Evolutionary conservation across 2,113 vertebrate species (phyloP).

Genomic region (Scomber colias): DNA sequence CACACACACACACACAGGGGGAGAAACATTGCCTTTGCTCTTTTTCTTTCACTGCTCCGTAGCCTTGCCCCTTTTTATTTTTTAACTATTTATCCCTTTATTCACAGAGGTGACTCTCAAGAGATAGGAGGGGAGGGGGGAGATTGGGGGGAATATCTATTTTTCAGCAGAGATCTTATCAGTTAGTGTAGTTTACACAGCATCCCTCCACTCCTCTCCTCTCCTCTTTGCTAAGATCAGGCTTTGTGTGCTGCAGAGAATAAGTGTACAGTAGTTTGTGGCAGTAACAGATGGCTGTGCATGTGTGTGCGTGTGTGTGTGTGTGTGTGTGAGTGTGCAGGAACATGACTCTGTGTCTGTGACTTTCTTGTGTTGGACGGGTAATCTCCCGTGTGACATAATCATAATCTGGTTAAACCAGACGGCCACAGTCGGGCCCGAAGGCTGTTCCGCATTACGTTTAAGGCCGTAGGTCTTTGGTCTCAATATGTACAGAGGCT

Average conservation of each 20-base stretch:
- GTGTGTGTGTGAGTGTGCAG: conserved; percentile 5
- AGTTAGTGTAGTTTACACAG: conserved; percentile 57
- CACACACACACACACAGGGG: neutral
- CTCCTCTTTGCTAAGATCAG: conserved; percentile 43
- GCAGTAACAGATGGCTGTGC: conserved; percentile 67
- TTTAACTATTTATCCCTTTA: conserved; percentile 53
- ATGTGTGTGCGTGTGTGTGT: neutral
- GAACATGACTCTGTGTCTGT: conserved; percentile 20
- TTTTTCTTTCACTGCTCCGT: conserved; percentile 22
- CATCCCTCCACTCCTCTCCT: conserved; percentile 33
- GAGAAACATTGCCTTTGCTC: conserved; percentile 9
- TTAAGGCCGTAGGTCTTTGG: conserved; percentile 45
- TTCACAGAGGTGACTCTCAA: conserved; percentile 56
- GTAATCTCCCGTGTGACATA: conserved; percentile 71
- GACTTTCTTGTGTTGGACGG: conserved; percentile 50
- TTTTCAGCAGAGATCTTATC: conserved; percentile 63
- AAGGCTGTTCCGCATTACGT: conserved; percentile 40
- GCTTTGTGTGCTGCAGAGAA: conserved; percentile 52
- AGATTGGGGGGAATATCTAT: conserved; percentile 28
- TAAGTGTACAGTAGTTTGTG: conserved; percentile 60
- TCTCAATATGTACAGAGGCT: conserved; percentile 38
- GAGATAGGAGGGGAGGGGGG: conserved; percentile 10
- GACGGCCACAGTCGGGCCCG: conserved; percentile 45
- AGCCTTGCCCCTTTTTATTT: neutral
- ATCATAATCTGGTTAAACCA: conserved; percentile 77